Evolutionary conservation across 2,113 vertebrate species (phyloP), one percentile per base, ranked within the genome.

Genomic region (Oncorhynchus clarkii): DNA sequence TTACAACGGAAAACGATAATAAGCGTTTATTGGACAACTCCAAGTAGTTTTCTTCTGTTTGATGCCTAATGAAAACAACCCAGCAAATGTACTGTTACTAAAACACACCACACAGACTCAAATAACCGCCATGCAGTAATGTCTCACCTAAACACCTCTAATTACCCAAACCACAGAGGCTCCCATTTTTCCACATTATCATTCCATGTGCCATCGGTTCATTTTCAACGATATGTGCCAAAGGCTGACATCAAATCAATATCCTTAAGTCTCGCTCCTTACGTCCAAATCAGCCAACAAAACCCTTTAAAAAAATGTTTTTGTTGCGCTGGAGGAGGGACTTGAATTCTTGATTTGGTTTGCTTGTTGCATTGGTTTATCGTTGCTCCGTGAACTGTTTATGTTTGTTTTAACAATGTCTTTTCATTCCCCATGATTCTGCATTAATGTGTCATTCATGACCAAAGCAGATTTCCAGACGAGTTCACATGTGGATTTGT

Each of bases 141-240:
- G 62, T 29, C 48, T 20, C 71, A 69, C 14, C 64, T 70, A n/a
- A 67, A 29, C n/a, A 4, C 31, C 51, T 16, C 2, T 12, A 70
- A 72, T 24, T 49, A 9, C 59, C 1, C 12, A 72, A 20, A 45
- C 70, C 71, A 27, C 67, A 57, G 48, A 67, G 67, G 4, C 22
- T 71, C 72, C 78, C 78, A 76, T 89, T 79, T 78, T 76, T 77
- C 82, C 77, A 80, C 84, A 68, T 80, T 78, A 82, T 76, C 79
- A 31, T 76, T 79, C 81, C 84, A 87, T 88, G 89, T 91, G 86
- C 88, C 88, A 85, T 86, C 78, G 82, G 85, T 80, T 86, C 85
- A 76, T 54, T 7, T 73, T 71, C 73, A 73, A 70, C 31, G 57
- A 76, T 81, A 78, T 84, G 73, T 27, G 77, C 20, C 68, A 74